Evolutionary conservation across 35 echinoderm and acorn worm genomes (phyloP).

Genomic region (Lytechinus variegatus): DNA sequence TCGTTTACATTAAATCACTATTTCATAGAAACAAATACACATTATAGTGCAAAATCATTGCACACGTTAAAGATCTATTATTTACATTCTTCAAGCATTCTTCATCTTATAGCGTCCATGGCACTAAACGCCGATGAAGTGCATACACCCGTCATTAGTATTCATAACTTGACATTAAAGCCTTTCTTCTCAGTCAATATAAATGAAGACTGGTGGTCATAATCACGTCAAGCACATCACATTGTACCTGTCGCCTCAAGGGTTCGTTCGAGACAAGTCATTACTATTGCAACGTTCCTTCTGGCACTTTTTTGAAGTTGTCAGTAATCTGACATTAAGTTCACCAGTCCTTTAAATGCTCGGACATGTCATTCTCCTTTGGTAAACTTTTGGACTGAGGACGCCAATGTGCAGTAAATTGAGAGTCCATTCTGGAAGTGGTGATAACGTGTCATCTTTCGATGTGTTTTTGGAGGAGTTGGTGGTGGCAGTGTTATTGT

Average conservation of each 20-base stretch:
- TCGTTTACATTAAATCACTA: background rate
- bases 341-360: constrained; percentile 37
- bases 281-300: constrained; percentile 47
- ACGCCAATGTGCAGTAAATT: constrained; percentile 49
- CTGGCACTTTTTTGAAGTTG: background rate
- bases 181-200: background rate
- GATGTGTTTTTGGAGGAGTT: constrained; percentile 3
- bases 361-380: constrained; percentile 75
- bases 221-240: background rate
- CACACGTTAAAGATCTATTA: constrained; percentile 5
- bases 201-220: background rate
- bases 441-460: background rate
- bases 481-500: background rate
- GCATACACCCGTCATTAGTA: background rate
- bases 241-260: background rate
- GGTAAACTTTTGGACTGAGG: constrained; percentile 47
- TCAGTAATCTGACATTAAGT: background rate
- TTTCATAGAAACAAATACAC: background rate
- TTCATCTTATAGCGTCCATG: background rate
- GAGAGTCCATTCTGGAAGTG: constrained; percentile 63
- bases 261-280: background rate
- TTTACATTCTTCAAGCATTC: background rate
- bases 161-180: background rate
- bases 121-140: background rate
- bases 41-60: background rate